phyloP scores from a whole-genome alignment of 2,113 vertebrate genomes.

The Myiozetetes cayanensis region DNA sequence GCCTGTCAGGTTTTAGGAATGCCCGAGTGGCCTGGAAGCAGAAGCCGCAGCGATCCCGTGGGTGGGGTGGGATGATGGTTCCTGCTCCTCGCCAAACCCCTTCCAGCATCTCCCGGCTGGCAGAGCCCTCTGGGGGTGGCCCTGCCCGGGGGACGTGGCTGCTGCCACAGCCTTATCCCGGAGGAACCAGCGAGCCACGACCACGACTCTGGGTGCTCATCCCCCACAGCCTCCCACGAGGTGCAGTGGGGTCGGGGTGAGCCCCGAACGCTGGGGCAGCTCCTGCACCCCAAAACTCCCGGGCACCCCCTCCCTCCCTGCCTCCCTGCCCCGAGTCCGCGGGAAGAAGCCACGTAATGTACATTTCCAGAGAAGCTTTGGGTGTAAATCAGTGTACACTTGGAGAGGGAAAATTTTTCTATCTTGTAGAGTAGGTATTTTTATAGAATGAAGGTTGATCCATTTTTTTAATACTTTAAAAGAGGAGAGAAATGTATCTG shows the following conservation, averaged over 20 bases:
- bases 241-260: neutral
- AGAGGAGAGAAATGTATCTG: slow-evolving; percentile 81
- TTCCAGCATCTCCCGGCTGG: neutral
- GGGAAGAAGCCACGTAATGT: slow-evolving; percentile 71
- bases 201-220: neutral
- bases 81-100: neutral
- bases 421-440: slow-evolving; percentile 87
- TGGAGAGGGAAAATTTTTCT: slow-evolving; percentile 81
- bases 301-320: neutral
- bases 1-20: neutral
- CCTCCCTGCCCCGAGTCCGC: neutral
- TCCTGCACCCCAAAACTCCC: neutral
- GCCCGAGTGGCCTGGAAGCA: neutral
- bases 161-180: neutral
- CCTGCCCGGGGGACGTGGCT: neutral
- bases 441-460: slow-evolving; percentile 82
- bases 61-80: neutral
- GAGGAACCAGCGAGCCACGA: neutral
- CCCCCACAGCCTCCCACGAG: neutral
- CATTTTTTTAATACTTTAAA: slow-evolving; percentile 81
- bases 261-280: neutral
- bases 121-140: neutral
- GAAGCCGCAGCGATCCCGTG: neutral
- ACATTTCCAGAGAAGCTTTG: slow-evolving; percentile 76
- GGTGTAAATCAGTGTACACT: slow-evolving; percentile 82